These are phyloP conservation scores for Teleogryllus oceanicus DNA, from an alignment of 2,888 invertebrate genomes.

Conservation along the genomic window DNA sequence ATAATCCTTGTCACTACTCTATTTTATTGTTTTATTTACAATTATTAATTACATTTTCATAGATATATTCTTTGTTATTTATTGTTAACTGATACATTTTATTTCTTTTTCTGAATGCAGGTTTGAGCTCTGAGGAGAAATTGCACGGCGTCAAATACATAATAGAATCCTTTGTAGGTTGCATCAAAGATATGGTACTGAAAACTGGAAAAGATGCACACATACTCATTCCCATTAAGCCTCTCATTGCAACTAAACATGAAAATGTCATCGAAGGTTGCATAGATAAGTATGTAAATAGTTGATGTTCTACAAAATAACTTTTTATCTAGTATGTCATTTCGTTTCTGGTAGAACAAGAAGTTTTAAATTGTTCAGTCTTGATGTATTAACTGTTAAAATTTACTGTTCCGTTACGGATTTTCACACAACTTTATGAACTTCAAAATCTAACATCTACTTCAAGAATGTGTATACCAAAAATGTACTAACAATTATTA, in stretches of 20 bases:
- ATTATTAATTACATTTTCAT: neutral
- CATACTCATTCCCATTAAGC: conserved; percentile 74
- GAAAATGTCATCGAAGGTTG: conserved; percentile 89
- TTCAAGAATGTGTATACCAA: no score
- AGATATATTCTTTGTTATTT: no score
- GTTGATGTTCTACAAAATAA: neutral
- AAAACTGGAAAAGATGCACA: conserved; percentile 84
- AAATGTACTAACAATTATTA: no score
- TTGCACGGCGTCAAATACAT: conserved; percentile 87
- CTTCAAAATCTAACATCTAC: no score
- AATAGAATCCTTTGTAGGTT: conserved; percentile 88
- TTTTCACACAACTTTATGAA: no score
- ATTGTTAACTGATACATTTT: no score
- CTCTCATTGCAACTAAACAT: conserved; percentile 80
- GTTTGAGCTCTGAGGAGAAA: conserved; percentile 82
- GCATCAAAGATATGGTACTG: conserved; percentile 80
- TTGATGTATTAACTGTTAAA: no score
- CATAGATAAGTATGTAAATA: conserved; percentile 63
- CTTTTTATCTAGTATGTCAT: neutral
- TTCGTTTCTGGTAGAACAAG: neutral
- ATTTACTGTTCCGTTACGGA: no score
- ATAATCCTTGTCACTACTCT: no score
- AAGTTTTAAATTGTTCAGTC: neutral
- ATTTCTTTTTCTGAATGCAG: conserved; percentile 47
- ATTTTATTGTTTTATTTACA: neutral